Percentiles rank a stretch among this genome's conserved stretches.
Conservation (phyloP, 2,888 invertebrate species). For the Icerya purchasi region DNA sequence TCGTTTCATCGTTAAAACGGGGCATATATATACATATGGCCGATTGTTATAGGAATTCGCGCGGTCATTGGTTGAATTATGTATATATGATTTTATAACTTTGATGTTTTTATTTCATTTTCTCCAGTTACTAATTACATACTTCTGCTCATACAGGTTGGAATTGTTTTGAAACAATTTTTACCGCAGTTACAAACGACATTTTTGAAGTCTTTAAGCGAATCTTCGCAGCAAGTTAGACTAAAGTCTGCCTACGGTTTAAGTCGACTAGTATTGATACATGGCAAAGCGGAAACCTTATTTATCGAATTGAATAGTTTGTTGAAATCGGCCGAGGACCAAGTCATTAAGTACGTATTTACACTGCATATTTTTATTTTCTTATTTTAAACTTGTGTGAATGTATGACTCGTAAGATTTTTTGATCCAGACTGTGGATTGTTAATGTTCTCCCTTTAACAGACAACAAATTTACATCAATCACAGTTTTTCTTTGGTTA, state of each 20-base stretch:
- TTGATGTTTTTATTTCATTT: neutral
- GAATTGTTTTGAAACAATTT: slow-evolving; percentile 87
- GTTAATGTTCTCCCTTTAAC: neutral
- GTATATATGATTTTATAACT: no score
- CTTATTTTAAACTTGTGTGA: slow-evolving; percentile 3
- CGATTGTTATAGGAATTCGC: no score
- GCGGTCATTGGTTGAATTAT: no score
- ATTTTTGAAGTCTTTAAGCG: slow-evolving; percentile 83
- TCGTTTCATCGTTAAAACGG: no score
- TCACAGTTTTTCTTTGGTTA: no score
- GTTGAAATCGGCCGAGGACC: slow-evolving; percentile 64
- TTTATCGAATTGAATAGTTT: slow-evolving; percentile 78
- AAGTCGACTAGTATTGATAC: slow-evolving; percentile 70
- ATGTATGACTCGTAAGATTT: neutral
- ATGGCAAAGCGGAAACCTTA: slow-evolving; percentile 80
- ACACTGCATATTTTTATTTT: no score
- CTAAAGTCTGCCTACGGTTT: slow-evolving; percentile 75
- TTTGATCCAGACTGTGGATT: neutral
- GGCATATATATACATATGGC: no score
- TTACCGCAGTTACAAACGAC: slow-evolving; percentile 96
- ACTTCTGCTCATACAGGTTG: slow-evolving; percentile 34
- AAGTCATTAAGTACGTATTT: slow-evolving; percentile 39
- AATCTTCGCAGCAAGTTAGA: slow-evolving; percentile 66
- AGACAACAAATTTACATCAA: no score
- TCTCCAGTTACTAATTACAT: no score